Conservation (phyloP, 2,888 invertebrate genomes). For the Scaptomyza cyrtandrae region DNA sequence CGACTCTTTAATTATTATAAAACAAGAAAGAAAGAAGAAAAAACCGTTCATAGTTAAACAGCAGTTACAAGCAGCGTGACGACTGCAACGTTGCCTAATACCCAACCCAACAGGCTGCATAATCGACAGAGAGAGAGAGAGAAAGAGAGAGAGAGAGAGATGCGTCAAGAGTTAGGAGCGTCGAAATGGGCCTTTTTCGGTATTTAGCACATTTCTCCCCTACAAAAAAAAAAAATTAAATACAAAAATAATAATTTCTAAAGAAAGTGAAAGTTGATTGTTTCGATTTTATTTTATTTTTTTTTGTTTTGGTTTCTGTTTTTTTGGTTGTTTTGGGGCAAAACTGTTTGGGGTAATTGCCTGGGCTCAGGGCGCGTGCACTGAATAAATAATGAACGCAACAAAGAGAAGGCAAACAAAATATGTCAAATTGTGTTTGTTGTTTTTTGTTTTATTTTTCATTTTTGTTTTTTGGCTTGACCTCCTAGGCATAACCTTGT, state of each 20-base stretch:
- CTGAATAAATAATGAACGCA: slow-evolving; percentile 44
- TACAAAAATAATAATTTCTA: slow-evolving; percentile 61
- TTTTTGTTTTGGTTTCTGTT: slow-evolving; percentile 8
- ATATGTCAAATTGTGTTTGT: slow-evolving; percentile 12
- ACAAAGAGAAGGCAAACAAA: neutral
- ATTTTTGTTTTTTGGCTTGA: slow-evolving; percentile 1
- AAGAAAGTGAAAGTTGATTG: slow-evolving; percentile 75
- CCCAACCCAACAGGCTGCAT: slow-evolving; percentile 45
- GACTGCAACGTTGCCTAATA: slow-evolving; percentile 72
- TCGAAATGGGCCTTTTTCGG: slow-evolving; percentile 32
- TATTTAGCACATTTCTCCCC: slow-evolving; percentile 70
- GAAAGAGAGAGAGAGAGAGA: neutral
- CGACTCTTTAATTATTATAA: slow-evolving; percentile 65
- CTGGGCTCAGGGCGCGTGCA: slow-evolving; percentile 25
- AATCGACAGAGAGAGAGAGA: slow-evolving; percentile 21
- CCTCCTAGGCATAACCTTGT: slow-evolving; percentile 24
- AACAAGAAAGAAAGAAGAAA: slow-evolving; percentile 48
- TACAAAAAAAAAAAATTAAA: slow-evolving; percentile 16
- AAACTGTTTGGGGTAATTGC: slow-evolving; percentile 32
- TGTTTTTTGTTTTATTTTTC: slow-evolving; percentile 25
- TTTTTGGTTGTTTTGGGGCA: slow-evolving; percentile 15
- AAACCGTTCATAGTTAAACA: slow-evolving; percentile 37
- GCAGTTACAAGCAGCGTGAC: slow-evolving; percentile 60
- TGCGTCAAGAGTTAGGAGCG: neutral
- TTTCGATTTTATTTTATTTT: slow-evolving; percentile 35